A percentile compares a stretch with the other conserved stretches of the same genome.
phyloP scores from a whole-genome alignment of 2,888 invertebrate species.

The Apocheima hispidaria region DNA sequence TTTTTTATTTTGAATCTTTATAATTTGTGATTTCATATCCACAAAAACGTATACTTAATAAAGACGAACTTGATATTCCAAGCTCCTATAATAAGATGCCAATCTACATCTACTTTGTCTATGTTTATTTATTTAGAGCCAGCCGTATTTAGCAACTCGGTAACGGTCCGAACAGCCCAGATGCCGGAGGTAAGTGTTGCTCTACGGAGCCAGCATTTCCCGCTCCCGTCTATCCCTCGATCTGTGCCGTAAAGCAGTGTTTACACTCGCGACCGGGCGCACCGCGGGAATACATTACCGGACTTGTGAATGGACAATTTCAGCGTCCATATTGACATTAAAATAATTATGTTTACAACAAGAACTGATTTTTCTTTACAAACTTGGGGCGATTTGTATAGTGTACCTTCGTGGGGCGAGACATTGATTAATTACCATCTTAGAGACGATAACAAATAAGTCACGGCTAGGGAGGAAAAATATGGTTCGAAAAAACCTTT shows the following conservation, averaged over 20 bases:
- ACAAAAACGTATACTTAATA: too few species aligned
- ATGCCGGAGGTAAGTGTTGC: too few species aligned
- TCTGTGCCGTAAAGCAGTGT: slow-evolving; percentile 54
- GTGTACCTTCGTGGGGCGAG: slow-evolving; percentile 22
- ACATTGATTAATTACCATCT: slow-evolving; percentile 36
- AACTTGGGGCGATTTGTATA: slow-evolving; percentile 24
- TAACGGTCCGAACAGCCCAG: too few species aligned
- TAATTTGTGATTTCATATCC: too few species aligned
- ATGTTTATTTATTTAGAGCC: neutral
- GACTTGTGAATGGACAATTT: slow-evolving; percentile 73
- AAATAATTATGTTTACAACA: slow-evolving; percentile 72
- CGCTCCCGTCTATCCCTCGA: slow-evolving; percentile 28
- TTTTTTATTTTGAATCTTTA: too few species aligned
- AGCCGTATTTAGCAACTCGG: too few species aligned
- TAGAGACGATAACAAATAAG: slow-evolving; percentile 35
- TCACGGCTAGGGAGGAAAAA: slow-evolving; percentile 25
- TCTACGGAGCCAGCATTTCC: neutral
- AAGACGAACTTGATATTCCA: too few species aligned
- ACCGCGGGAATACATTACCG: slow-evolving; percentile 71
- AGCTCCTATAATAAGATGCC: neutral
- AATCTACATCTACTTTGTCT: neutral
- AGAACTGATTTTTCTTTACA: slow-evolving; percentile 25
- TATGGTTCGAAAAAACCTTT: slow-evolving; percentile 20
- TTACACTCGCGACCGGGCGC: slow-evolving; percentile 62
- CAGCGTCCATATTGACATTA: slow-evolving; percentile 74